Base-by-base conservation (phyloP, 2,888 invertebrate genomes). In the Tortricodes alternella region DNA sequence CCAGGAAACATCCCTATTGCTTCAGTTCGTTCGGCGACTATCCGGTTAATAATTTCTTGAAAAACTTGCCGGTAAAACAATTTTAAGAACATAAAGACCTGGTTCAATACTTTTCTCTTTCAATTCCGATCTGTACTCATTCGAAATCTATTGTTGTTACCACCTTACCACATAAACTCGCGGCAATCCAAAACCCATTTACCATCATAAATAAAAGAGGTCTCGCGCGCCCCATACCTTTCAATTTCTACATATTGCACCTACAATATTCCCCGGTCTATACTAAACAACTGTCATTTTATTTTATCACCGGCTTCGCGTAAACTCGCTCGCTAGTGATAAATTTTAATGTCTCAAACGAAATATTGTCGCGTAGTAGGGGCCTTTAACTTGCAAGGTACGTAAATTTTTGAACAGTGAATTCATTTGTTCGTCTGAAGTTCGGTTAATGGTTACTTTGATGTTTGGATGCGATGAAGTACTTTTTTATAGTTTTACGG, bases 231-330 rank as follows among this genome's bases (percentile, higher is more conserved):
- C 85, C 87, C 81, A 85, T 89, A 85, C 87, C 89, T 89, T 90
- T 90, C 89, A 90, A 89, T 90, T 88, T 85, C 81, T 78, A 80
- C 80, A 79, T 81, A 80, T 56, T 68, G 56, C 58, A 76, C 74
- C 74, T 73, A 71, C 77, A 76, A 81, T 83, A 83, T 82, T 85
- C 89, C 89, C 88, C 80, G 65, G 83, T 74, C 85, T 78, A 72
- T 83, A 85, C 86, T 90, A 90, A 90, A 89, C 89, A 89, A 90
- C 87, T 89, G 89, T 89, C 89, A 88, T 89, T 89, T 89, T 89
- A 89, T 89, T 90, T 90, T 89, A 89, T 89, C 83, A 84, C 89
- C 86, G 81, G 83, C 85, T 88, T 74, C 78, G 75, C 80, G 86
- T 87, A 86, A 85, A 88, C 80, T 85, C 84, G 70, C 78, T 75